Conservation (phyloP, 1,140 invertebrate genomes). For the Drosophila simulans region DNA sequence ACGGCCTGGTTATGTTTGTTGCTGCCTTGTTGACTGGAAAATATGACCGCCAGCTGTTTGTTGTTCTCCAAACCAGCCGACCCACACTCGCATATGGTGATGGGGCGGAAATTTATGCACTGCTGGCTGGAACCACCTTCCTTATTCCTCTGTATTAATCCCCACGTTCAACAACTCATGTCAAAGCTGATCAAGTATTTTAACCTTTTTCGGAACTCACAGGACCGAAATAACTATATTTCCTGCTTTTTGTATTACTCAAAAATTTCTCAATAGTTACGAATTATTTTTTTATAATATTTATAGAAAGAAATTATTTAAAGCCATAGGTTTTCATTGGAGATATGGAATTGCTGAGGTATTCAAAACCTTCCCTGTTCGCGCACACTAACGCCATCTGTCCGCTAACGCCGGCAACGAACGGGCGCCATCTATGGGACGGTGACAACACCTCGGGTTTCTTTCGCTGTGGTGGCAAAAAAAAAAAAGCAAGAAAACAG, state of each 20-base stretch:
- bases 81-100: constrained; percentile 8
- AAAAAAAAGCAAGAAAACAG: constrained; percentile 14
- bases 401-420: neutral
- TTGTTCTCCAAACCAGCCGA: constrained; percentile 40
- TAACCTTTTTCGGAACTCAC: constrained; percentile 8
- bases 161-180: constrained; percentile 16
- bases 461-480: constrained; percentile 38
- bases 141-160: neutral
- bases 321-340: neutral
- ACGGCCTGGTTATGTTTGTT: constrained; percentile 58
- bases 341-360: neutral
- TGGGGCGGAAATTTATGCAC: constrained; percentile 52
- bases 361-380: neutral
- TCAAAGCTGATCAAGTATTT: constrained; percentile 45
- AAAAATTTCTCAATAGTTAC: neutral
- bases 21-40: constrained; percentile 80
- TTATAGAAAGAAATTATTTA: no score
- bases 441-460: constrained; percentile 36
- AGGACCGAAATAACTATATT: no score
- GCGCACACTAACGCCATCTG: constrained; percentile 55
- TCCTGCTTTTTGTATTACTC: neutral
- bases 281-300: neutral
- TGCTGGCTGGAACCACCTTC: constrained; percentile 8
- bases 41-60: constrained; percentile 79
- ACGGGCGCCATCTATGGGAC: constrained; percentile 56